Conservation (phyloP, 2,888 invertebrate genomes). For the Onthophagus sagittarius region DNA sequence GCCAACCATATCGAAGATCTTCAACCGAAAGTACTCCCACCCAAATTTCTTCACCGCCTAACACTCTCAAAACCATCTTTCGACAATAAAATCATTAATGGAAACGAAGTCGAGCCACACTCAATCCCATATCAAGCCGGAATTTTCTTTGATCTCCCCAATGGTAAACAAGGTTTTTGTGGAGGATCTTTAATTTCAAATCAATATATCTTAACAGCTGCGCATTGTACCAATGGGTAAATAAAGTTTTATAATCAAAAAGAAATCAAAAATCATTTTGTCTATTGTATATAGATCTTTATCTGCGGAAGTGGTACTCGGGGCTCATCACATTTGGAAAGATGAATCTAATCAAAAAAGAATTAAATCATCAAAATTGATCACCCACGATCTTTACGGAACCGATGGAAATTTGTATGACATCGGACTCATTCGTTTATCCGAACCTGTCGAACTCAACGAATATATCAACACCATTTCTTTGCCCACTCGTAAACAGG, state of each 20-base stretch:
- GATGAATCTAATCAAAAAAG: constrained; percentile 36
- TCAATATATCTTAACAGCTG: constrained; percentile 53
- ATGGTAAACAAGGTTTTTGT: constrained; percentile 49
- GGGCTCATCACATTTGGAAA: constrained; percentile 37
- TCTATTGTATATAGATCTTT: not conserved
- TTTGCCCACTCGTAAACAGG: constrained; percentile 25
- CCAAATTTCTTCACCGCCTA: not conserved
- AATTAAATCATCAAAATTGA: constrained; percentile 24
- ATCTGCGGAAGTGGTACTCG: constrained; percentile 30
- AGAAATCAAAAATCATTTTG: too few relatives aligned
- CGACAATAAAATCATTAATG: constrained; percentile 28
- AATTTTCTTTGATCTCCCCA: constrained; percentile 21
- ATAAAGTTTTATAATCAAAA: not conserved
- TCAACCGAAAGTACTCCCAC: not conserved
- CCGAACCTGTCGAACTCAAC: constrained; percentile 37
- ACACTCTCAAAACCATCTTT: constrained; percentile 13
- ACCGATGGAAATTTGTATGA: constrained; percentile 42
- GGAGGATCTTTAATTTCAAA: constrained; percentile 51
- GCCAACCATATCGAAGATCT: too few relatives aligned
- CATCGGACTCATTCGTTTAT: constrained; percentile 49
- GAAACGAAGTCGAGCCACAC: constrained; percentile 31
- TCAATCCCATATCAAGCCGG: constrained; percentile 33
- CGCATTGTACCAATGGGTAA: constrained; percentile 44
- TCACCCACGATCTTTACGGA: constrained; percentile 29
- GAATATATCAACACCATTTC: constrained; percentile 26